A percentile compares a stretch with the other conserved stretches of the same genome.
Conservation (phyloP, 2,113 vertebrate genomes). For the Sceloporus undulatus region DNA sequence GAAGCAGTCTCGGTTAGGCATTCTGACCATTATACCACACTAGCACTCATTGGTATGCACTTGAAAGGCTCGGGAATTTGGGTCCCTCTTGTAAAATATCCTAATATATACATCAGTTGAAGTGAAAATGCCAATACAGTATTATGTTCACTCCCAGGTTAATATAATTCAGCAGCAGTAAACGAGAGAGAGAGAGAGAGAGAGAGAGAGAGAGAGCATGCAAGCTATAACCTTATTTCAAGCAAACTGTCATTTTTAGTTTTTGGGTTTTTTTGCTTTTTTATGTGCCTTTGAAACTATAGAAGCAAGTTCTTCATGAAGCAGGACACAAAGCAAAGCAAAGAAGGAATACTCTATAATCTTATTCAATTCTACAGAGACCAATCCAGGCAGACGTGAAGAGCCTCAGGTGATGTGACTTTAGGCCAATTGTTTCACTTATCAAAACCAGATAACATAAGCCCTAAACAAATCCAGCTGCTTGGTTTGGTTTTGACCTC, state of each 20-base stretch:
- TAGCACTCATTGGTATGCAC: not conserved
- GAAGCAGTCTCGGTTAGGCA: not conserved
- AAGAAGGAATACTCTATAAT: constrained; percentile 56
- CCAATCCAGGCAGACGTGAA: constrained; percentile 52
- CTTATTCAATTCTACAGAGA: constrained; percentile 54
- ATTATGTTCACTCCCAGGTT: constrained; percentile 23
- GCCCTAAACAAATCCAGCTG: constrained; percentile 65
- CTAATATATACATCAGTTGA: constrained; percentile 42
- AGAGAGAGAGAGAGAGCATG: not conserved
- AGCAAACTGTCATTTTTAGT: constrained; percentile 24
- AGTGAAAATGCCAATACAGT: constrained; percentile 5
- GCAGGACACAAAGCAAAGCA: constrained; percentile 35
- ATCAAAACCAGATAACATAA: constrained; percentile 72
- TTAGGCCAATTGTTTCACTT: constrained; percentile 71
- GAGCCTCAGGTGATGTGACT: constrained; percentile 65
- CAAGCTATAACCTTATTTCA: constrained; percentile 47
- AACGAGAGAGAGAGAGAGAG: constrained; percentile 48
- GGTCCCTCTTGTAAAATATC: not conserved
- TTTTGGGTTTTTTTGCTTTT: constrained; percentile 14
- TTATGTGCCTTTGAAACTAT: constrained; percentile 63
- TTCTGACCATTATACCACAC: not conserved
- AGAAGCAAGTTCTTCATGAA: constrained; percentile 56
- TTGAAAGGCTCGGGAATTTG: constrained; percentile 29
- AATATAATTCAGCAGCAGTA: constrained; percentile 48
- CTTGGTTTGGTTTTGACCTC: constrained; percentile 67